Evolutionary conservation across 1,140 invertebrate genomes (phyloP), one percentile per base, ranked within the genome.

Genomic region (Heliothis subflexa): DNA sequence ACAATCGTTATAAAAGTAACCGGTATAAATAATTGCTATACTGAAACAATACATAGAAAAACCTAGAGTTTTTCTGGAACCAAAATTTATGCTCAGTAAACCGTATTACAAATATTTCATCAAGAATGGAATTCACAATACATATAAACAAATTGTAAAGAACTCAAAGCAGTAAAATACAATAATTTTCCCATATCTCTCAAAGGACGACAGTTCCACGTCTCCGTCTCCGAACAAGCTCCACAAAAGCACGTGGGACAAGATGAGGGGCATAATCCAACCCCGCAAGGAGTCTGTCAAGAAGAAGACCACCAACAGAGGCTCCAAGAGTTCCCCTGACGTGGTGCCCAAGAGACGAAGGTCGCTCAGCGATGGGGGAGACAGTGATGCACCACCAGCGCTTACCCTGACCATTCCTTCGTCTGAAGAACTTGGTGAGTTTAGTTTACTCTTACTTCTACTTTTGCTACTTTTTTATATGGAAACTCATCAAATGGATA

Each of bases 201-300:
- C 54, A 18, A 55, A 95, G 93, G 93, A 95, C 52, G 93, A 93
- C 72, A 93, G 91, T 79, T 93, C 91, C 45, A 95, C 93, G 0
- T 93, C 91, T 0, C 92, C 94, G 18, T 94, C 94, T 21, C 92
- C 88, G 5, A 94, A 93, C 79, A 95, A 95, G 79, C 88, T 94
- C 0, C 95, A 95, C 85, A 95, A 95, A 89, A 97, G 96, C 49
- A 95, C 96, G 0, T 97, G 97, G 96, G 96, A 95, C 0, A 96
- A 96, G 87, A 96, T 97, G 88, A 96, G 96, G 82, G 96, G 96
- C 81, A 97, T 97, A 33, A 96, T 97, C 77, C 96, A 97, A 85
- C 96, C 96, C 0, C 93, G 96, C 54, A 94, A 95, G 72, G 96
- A 97, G 66, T 97, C 96, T 25, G 94, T 96, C 11, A 96, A 96